Base-by-base conservation (phyloP, 2,888 invertebrate species). In the Andrena bucephala region DNA sequence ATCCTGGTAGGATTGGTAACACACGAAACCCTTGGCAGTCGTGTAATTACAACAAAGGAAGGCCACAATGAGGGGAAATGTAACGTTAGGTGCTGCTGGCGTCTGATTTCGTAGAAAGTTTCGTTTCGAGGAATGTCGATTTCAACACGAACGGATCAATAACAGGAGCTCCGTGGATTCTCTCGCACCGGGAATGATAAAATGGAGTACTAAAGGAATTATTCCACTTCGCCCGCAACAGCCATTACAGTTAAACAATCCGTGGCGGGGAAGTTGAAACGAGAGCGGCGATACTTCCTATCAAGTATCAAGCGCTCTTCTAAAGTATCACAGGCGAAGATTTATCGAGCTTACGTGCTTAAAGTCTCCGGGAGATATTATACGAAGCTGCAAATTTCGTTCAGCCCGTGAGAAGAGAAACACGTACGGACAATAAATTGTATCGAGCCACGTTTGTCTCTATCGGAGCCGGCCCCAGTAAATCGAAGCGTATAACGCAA, bases 361-460 rank as follows among this genome's bases (percentile, higher is more conserved):
- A 31, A 75, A 57, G 81, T 71, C 54, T 62, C 3, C 8, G 1
- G 10, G n/a, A 70, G 82, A 67, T 71, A 81, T 69, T 70, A 70
- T 67, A 74, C 48, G 29, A 48, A 57, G 33, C 68, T 81, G 70
- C 57, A 76, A 81, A 83, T 75, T 76, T 81, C 79, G 50, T 48
- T 62, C 67, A n/a, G 36, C n/a, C 31, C 20, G n/a, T 0, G 52
- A 62, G 24, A 27, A 54, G 27, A 57, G 82, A 33, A 83, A 81
- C 82, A 76, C 82, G 82, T 76, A 42, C 29, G 27, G 8, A 71
- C 81, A 33, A 76, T 83, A 81, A 75, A 81, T 83, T 76, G 67
- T 68, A 77, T 75, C 57, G 68, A 6, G 8, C 62, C 36, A 50
- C 57, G 71, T 74, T 60, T 68, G 67, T 73, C 81, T 69, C 57